Evolutionary conservation across 2,888 invertebrate species (phyloP), one percentile per base, ranked within the genome.

Genomic region (Orthonychiurus folsomi): DNA sequence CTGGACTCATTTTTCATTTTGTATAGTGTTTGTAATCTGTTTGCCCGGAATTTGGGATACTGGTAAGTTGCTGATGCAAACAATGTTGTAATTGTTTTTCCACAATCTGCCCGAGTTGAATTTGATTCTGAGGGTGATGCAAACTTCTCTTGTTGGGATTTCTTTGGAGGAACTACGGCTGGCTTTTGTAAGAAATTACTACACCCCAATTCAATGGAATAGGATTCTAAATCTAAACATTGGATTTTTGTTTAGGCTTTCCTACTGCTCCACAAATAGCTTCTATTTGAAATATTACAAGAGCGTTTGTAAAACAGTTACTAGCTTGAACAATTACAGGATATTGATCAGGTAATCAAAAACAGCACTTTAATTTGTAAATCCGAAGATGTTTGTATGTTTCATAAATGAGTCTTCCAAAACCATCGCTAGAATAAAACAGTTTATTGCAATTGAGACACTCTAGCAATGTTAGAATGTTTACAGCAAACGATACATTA

Each of bases 251-350:
- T 5, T 23, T 20, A 52, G 52, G 21, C 9, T n/a, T 52, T 23
- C 5, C 5, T 9, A n/a, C 5, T 12, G 52, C 9, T 52, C 52
- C 52, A 21, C 52, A 52, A 52, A 52, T 52, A n/a, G n/a, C 66
- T 55, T 12, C 15, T 67, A 20, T 64, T 67, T n/a, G 2, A 27
- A 15, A 50, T 26, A 48, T 67, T 61, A 28, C 37, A 37, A 37
- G 15, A 37, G 37, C 15, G 5, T 5, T 37, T 37, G 37, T 15
- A n/a, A n/a, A n/a, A n/a, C n/a, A n/a, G n/a, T n/a, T n/a, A n/a
- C n/a, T n/a, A n/a, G n/a, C n/a, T n/a, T n/a, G n/a, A n/a, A n/a
- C n/a, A n/a, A n/a, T n/a, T n/a, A n/a, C n/a, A n/a, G n/a, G n/a
- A n/a, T n/a, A n/a, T n/a, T n/a, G n/a, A n/a, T n/a, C n/a, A n/a